Evolutionary conservation across 2,797 vertebrate species (phyloP), one percentile per base, ranked within the genome.

Genomic region (Hoplostethus mediterraneus): DNA sequence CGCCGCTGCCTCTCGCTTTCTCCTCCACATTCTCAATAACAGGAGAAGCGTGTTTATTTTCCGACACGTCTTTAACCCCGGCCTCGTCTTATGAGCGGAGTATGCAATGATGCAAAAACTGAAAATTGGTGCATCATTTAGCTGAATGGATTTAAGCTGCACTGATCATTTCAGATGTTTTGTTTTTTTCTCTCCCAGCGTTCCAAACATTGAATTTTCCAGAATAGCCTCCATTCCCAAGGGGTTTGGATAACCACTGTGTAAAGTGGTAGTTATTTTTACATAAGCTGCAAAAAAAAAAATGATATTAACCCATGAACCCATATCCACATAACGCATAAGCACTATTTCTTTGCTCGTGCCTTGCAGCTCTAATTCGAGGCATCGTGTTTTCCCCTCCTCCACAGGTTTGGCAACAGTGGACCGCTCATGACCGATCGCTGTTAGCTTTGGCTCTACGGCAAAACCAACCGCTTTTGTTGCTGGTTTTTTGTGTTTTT

Each of bases 1-100:
- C 71, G 63, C 73, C 72, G 69, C 70, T 47, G 80, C 67, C 71
- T 79, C 42, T 61, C 84, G 83, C 62, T 77, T 74, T 84, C 73
- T 75, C 84, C 82, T 85, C 78, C 87, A 76, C 77, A 75, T 79
- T 82, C 73, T 31, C 58, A 72, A 70, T 69, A 82, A 78, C 59
- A 83, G 77, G 53, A 14, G 13, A 71, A 48, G 17, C 13, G 21
- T 85, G 67, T 87, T 82, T 85, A 85, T 58, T 21, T 58, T 21
- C 21, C 21, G 21, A 21, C 21, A 21, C 21, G 21, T 21, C 21
- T 21, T 21, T 21, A 53, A 67, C 83, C 79, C 4, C 60, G 56
- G 51, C 59, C 42, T 72, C 71, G 30, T 66, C 51, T 60, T 53
- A 12, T 53, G 40, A 55, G 25, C 69, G 57, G 65, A 71, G 77